Evolutionary conservation across 2,113 vertebrate genomes (phyloP).

Genomic region (Xenotilapia flavipinnis): DNA sequence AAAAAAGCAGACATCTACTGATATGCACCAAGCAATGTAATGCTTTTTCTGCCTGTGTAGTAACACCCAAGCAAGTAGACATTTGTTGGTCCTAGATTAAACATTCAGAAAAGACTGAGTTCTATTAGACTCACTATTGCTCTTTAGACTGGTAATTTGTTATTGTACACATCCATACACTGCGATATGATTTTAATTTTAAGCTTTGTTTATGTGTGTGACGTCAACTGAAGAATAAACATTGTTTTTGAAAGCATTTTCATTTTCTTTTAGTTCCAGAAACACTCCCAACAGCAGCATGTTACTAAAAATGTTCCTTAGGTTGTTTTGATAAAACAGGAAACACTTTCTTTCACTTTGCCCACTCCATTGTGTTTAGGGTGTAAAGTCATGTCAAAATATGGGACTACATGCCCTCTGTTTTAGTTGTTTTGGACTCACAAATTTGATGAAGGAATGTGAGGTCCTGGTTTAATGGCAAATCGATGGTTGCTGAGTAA

Average conservation of each 20-base stretch:
- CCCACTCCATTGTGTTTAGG: neutral
- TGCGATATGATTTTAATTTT: neutral
- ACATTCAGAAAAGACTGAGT: neutral
- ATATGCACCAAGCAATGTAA: neutral
- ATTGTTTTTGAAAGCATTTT: neutral
- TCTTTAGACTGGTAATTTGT: neutral
- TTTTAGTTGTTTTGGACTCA: neutral
- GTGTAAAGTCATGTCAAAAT: neutral
- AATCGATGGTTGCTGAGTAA: slow-evolving; percentile 42
- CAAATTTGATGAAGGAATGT: neutral
- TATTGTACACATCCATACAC: neutral
- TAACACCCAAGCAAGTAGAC: neutral
- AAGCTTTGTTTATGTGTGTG: neutral
- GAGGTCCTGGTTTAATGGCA: slow-evolving; percentile 10
- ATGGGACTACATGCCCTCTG: neutral
- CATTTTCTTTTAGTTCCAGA: neutral
- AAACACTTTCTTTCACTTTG: neutral
- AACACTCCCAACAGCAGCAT: neutral
- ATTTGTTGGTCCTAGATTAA: neutral
- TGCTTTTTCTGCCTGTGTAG: neutral
- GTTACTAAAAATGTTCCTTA: neutral
- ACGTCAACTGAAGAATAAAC: neutral
- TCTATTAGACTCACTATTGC: neutral
- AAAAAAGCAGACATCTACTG: neutral
- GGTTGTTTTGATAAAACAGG: neutral